Conservation (phyloP, 92 coral and sea anemone genomes). For the Umimayanthus chanpuru region DNA sequence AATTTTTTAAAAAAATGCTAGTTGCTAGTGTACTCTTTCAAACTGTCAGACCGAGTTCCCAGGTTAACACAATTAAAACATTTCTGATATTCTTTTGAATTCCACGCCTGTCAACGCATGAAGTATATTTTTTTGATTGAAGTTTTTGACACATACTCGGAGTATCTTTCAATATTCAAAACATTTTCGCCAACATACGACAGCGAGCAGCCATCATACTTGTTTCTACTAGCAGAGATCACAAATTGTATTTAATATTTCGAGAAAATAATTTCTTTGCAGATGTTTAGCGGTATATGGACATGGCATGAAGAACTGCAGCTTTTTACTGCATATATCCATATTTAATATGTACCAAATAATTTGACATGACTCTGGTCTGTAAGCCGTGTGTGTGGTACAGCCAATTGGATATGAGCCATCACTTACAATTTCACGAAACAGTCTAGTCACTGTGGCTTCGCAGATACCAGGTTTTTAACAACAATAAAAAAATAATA, state of each 20-base stretch:
- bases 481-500: neutral
- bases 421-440: neutral
- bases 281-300: neutral
- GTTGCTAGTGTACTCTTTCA: neutral
- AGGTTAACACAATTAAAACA: slow-evolving; percentile 24
- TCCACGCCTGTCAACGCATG: slow-evolving; percentile 34
- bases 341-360: neutral
- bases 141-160: slow-evolving; percentile 15
- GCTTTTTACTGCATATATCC: neutral
- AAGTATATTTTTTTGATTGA: slow-evolving; percentile 21
- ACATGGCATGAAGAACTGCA: neutral
- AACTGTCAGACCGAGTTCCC: neutral
- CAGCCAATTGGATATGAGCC: neutral
- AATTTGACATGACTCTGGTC: neutral
- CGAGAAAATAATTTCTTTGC: neutral
- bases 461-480: neutral
- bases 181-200: slow-evolving; percentile 1
- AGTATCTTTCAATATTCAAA: slow-evolving; percentile 15
- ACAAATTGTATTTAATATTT: neutral
- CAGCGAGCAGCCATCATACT: neutral
- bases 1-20: neutral
- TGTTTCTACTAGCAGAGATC: neutral
- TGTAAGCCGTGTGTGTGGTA: slow-evolving; percentile 1
- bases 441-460: neutral
- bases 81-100: slow-evolving; percentile 31